Percentiles rank a stretch among this genome's conserved stretches.
Conservation (phyloP, 2,888 invertebrate species). For the Globia sparganii region DNA sequence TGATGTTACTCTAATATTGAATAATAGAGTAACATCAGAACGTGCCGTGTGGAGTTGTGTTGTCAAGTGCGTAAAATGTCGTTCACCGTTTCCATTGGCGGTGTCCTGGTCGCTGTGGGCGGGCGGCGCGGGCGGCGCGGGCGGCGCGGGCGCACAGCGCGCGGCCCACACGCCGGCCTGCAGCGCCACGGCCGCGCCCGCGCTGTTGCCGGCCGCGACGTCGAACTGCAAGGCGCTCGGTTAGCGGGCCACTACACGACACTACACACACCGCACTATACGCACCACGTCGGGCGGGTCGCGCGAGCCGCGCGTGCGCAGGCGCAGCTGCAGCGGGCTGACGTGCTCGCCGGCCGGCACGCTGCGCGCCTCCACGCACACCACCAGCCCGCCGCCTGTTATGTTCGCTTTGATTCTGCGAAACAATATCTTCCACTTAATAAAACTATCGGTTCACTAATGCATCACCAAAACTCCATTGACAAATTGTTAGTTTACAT, state of each 20-base stretch:
- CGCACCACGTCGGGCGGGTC: conserved; percentile 78
- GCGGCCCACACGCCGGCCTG: conserved; percentile 72
- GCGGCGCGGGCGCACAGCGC: conserved; percentile 68
- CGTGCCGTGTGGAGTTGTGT: neutral
- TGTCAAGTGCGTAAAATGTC: neutral
- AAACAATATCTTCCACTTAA: neutral
- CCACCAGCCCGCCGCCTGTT: conserved; percentile 82
- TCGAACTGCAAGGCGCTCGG: conserved; percentile 45
- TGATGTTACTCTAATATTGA: neutral
- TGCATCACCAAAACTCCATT: too few relatives aligned
- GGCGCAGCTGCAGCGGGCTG: conserved; percentile 80
- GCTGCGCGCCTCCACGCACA: conserved; percentile 82
- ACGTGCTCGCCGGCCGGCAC: conserved; percentile 80
- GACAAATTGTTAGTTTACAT: too few relatives aligned
- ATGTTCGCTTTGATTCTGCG: conserved; percentile 79
- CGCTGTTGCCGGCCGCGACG: conserved; percentile 79
- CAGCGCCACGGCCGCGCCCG: conserved; percentile 64
- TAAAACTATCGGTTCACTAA: too few relatives aligned
- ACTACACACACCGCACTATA: conserved; percentile 70
- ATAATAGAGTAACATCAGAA: neutral
- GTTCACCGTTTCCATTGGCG: conserved; percentile 63
- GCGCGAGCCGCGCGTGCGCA: conserved; percentile 77
- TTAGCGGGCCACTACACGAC: conserved; percentile 60
- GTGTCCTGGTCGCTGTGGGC: conserved; percentile 40
- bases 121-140: conserved; percentile 52